Evolutionary conservation across 1,140 invertebrate species (phyloP).

Genomic region (Drosophila navojoa): DNA sequence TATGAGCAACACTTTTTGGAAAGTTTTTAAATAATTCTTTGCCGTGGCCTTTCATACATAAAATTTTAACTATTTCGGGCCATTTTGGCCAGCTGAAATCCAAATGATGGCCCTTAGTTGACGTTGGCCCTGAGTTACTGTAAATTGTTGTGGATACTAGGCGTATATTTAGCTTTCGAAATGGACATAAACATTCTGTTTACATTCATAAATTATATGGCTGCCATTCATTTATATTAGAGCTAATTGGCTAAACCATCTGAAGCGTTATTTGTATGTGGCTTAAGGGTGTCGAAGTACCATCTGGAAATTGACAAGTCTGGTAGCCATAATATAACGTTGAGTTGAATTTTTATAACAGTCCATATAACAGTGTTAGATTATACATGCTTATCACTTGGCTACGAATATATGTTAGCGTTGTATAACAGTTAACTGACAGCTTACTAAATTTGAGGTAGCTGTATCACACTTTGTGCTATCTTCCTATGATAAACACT

Average conservation of each 20-base stretch:
- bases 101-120: neutral
- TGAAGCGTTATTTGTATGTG: too few species aligned
- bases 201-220: too few species aligned
- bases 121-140: neutral
- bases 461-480: too few species aligned
- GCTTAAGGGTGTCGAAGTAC: too few species aligned
- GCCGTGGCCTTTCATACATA: neutral
- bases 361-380: neutral
- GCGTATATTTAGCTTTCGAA: neutral
- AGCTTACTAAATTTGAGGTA: neutral
- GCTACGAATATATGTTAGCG: neutral
- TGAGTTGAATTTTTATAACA: neutral
- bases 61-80: neutral
- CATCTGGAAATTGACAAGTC: too few species aligned
- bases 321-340: neutral
- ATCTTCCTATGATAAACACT: too few species aligned
- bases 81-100: neutral
- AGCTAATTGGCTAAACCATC: too few species aligned
- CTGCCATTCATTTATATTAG: too few species aligned
- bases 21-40: constrained; percentile 13
- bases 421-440: neutral
- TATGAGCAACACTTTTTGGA: constrained; percentile 4
- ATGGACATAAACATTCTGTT: neutral
- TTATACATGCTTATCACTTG: neutral
- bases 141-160: neutral